Base-by-base conservation (phyloP, 2,113 vertebrate species). In the Morone saxatilis region DNA sequence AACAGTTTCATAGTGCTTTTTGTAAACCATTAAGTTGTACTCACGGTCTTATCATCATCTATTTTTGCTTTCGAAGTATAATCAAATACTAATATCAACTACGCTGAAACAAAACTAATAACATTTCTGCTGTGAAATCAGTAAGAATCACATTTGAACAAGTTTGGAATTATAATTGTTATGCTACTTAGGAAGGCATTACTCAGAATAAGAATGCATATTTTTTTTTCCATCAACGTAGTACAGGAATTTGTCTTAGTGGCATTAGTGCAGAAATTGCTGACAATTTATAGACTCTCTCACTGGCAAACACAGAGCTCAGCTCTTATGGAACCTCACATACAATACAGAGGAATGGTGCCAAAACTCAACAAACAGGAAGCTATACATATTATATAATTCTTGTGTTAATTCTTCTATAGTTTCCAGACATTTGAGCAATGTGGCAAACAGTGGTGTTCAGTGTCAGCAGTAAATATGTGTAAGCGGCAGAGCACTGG, bases 381-480 rank as follows among this genome's bases (percentile, higher is more conserved):
- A 72, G 19, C 41, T n/a, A 16, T 47, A 40, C n/a, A 4, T 9
- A 36, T 6, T 25, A 59, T 56, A 70, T 31, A 25, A 53, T 41
- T 79, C 54, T 45, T 63, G 22, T 41, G 56, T 63, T 60, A 40
- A 17, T 47, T 38, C 16, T 62, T 66, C 43, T 72, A 16, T 47
- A 22, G 17, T 67, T 79, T 72, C 31, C 51, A 75, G 60, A 40
- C 66, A 8, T 84, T 76, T 83, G 65, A 85, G 77, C 57, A 71
- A 68, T 61, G 61, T 76, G 48, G 20, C 47, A 60, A 73, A 47
- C 53, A 54, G 47, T 50, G 31, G 41, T 69, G 74, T 54, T 61
- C 71, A 81, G 69, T 56, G 70, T 78, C 31, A 67, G 76, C 41
- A 45, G 66, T 11, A 76, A 77, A 73, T 77, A 57, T 68, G 60